phyloP scores from a whole-genome alignment of 2,113 vertebrate genomes.

The Campylorhamphus procurvoides region DNA sequence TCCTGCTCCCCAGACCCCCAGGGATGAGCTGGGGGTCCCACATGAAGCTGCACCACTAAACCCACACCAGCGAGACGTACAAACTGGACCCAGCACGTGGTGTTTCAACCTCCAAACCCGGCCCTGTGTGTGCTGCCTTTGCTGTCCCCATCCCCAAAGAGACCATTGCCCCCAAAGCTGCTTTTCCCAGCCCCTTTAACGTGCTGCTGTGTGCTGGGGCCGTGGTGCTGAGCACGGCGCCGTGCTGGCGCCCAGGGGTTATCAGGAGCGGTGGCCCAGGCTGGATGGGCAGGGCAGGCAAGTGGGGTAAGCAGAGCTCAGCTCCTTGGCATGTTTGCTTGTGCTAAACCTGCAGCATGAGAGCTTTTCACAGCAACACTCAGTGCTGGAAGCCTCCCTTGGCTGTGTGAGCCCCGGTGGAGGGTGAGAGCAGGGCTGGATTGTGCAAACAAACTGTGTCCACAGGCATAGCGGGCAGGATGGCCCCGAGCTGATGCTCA shows the following conservation, averaged over 20 bases:
- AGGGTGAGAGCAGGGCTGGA: neutral
- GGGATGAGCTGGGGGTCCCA: neutral
- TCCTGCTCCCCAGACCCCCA: fast-evolving
- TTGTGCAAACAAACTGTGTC: neutral
- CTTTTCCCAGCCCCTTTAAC: neutral
- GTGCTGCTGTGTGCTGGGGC: neutral
- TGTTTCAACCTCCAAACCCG: fast-evolving
- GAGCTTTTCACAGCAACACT: slow-evolving; percentile 60
- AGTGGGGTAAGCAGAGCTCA: neutral
- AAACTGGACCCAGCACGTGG: fast-evolving
- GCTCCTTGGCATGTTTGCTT: slow-evolving; percentile 48
- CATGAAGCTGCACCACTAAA: fast-evolving
- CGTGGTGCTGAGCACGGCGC: neutral
- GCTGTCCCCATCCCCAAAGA: neutral
- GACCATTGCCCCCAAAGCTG: fast-evolving
- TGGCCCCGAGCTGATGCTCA: fast-evolving
- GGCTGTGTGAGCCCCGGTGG: neutral
- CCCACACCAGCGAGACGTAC: neutral
- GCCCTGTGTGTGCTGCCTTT: neutral
- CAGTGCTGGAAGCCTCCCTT: neutral
- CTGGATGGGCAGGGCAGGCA: neutral
- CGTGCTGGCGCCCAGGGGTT: slow-evolving; percentile 17
- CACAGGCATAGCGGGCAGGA: neutral
- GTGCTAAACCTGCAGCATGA: slow-evolving; percentile 30
- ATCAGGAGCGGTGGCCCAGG: neutral